Percentiles rank a stretch among this genome's conserved stretches.
Evolutionary conservation across 2,888 invertebrate genomes (phyloP).

Genomic region (Orthosia gracilis): DNA sequence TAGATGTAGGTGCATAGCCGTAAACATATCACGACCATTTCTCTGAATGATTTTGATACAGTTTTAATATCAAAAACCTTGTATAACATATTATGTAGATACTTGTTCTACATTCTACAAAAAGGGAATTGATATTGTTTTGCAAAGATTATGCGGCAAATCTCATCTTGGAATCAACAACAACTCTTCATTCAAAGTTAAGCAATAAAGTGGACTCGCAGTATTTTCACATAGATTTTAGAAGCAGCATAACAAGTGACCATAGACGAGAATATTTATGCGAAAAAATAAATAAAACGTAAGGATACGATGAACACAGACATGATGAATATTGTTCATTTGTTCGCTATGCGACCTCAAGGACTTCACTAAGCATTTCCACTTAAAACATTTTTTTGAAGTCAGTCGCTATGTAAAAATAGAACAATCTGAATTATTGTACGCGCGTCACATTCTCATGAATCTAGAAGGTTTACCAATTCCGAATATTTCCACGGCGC

Average conservation of each 20-base stretch:
- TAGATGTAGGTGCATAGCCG: neutral
- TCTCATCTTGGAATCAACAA: neutral
- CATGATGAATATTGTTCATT: conserved; percentile 11
- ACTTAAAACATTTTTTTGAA: conserved; percentile 16
- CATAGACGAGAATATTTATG: neutral
- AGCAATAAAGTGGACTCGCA: neutral
- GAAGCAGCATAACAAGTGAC: neutral
- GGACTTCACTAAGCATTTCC: conserved; percentile 8
- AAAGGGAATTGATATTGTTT: neutral
- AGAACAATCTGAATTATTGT: conserved; percentile 4
- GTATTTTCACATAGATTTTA: neutral
- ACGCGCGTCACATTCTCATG: neutral
- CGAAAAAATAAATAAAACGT: conserved; percentile 3
- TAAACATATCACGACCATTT: neutral
- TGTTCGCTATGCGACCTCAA: conserved; percentile 1
- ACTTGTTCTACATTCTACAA: neutral
- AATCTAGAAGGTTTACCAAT: conserved; percentile 32
- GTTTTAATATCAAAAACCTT: neutral
- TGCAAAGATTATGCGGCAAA: neutral
- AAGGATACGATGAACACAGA: neutral
- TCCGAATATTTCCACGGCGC: conserved; percentile 10
- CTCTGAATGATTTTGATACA: no score
- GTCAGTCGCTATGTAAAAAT: conserved; percentile 17
- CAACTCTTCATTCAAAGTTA: neutral
- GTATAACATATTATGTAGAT: neutral